Percentiles rank a stretch among this genome's conserved stretches.
phyloP scores from a whole-genome alignment of 2,797 vertebrate genomes.

The Argentina silus region DNA sequence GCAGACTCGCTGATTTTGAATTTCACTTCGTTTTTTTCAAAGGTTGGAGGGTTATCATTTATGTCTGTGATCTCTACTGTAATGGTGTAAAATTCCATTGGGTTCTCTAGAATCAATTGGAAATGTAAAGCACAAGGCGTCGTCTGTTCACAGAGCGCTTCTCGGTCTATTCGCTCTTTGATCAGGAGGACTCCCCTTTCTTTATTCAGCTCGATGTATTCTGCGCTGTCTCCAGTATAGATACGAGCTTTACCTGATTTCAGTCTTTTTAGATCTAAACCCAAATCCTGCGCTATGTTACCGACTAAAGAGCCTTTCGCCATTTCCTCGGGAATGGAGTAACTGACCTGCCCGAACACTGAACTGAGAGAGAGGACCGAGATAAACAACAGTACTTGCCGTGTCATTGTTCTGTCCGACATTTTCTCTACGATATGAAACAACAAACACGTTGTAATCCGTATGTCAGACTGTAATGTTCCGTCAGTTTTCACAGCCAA shows the following conservation, averaged over 20 bases:
- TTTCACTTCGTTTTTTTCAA: conserved; percentile 19
- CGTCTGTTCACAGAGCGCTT: conserved; percentile 66
- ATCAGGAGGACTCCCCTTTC: conserved; percentile 67
- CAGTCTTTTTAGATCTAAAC: conserved; percentile 63
- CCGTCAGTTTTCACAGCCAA: not conserved
- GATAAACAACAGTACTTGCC: conserved; percentile 59
- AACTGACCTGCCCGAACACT: conserved; percentile 67
- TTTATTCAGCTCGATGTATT: conserved; percentile 65
- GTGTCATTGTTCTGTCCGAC: conserved; percentile 62
- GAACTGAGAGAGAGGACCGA: conserved; percentile 37
- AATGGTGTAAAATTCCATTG: not conserved
- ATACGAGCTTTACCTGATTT: conserved; percentile 64
- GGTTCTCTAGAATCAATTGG: not conserved
- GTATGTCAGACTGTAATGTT: not conserved
- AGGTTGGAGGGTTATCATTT: conserved; percentile 22
- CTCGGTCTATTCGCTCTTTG: conserved; percentile 72
- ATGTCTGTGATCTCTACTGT: conserved; percentile 11
- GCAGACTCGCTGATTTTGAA: conserved; percentile 43
- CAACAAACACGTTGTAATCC: conserved; percentile 45
- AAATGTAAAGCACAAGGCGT: conserved; percentile 31
- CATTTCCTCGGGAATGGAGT: conserved; percentile 76
- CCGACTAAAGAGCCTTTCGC: conserved; percentile 66
- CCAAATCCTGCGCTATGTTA: conserved; percentile 73
- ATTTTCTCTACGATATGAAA: not conserved
- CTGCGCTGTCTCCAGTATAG: too few species aligned